Conservation (phyloP, 2,888 invertebrate species). For the Furcula furcula region DNA sequence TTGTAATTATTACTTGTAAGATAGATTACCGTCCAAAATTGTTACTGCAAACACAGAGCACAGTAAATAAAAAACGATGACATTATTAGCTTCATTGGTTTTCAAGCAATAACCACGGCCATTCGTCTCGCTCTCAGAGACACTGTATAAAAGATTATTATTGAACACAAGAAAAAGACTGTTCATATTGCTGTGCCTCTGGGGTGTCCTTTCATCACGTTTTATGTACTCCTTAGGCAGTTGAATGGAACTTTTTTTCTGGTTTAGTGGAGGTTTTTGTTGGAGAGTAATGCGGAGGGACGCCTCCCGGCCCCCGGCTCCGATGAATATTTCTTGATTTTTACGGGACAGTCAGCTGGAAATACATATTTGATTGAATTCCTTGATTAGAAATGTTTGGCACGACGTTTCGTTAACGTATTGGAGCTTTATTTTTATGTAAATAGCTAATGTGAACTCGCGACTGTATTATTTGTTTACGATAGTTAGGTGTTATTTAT, state of each 20-base stretch:
- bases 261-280: constrained; percentile 48
- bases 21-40: too few relatives aligned
- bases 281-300: constrained; percentile 32
- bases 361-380: constrained; percentile 31
- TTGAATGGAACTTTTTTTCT: constrained; percentile 55
- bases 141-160: constrained; percentile 24
- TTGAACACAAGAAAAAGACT: constrained; percentile 37
- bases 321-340: constrained; percentile 42
- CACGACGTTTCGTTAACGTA: constrained; percentile 15
- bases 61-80: background rate
- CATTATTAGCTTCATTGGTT: background rate
- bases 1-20: too few relatives aligned
- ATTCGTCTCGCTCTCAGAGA: constrained; percentile 10
- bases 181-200: constrained; percentile 39
- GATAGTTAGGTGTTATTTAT: background rate
- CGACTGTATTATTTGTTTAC: constrained; percentile 11
- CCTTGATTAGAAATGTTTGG: constrained; percentile 26
- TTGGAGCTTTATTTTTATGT: constrained; percentile 8
- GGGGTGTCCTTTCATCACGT: constrained; percentile 50
- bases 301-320: constrained; percentile 20
- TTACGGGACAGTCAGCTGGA: constrained; percentile 30
- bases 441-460: background rate
- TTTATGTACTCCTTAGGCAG: constrained; percentile 51
- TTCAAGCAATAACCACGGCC: constrained; percentile 17
- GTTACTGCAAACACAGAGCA: too few relatives aligned